These are phyloP conservation scores for Zaprionus tsacasi DNA, from an alignment of 1,140 invertebrate species.

Conservation along the genomic window DNA sequence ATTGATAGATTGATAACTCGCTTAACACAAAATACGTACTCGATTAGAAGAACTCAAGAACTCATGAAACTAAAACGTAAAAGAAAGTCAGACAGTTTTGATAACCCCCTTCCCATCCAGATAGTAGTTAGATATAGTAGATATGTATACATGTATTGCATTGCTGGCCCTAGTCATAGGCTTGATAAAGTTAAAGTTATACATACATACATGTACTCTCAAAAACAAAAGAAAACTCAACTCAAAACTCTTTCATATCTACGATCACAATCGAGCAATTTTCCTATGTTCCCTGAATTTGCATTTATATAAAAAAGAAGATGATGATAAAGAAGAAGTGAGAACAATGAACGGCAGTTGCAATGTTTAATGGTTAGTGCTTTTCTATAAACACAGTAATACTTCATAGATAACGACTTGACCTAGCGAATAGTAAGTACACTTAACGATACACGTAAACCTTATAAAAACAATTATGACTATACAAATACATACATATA, in stretches of 20 bases:
- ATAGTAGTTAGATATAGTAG: constrained; percentile 61
- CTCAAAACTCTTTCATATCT: constrained; percentile 68
- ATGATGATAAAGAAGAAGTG: constrained; percentile 28
- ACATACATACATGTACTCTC: constrained; percentile 19
- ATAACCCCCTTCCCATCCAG: constrained; percentile 13
- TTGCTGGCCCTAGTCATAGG: constrained; percentile 74
- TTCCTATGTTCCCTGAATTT: constrained; percentile 49
- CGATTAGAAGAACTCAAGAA: constrained; percentile 61
- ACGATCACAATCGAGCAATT: constrained; percentile 77
- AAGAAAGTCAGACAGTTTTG: constrained; percentile 41
- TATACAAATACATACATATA: constrained; percentile 36
- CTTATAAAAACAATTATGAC: constrained; percentile 32
- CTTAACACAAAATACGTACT: constrained; percentile 67
- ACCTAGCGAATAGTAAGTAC: constrained; percentile 62
- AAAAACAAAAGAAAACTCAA: constrained; percentile 37
- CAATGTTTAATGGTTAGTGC: constrained; percentile 81
- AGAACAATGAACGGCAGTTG: constrained; percentile 62
- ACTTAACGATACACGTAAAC: constrained; percentile 21
- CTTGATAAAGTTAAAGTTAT: constrained; percentile 59
- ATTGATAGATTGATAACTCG: constrained; percentile 20
- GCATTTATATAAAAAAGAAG: constrained; percentile 32
- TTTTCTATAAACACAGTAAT: constrained; percentile 72
- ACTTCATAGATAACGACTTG: constrained; percentile 60
- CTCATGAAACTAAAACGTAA: constrained; percentile 42
- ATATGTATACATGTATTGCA: constrained; percentile 41